Percentiles rank a stretch among this genome's conserved stretches.
Conservation (phyloP, 2,888 invertebrate species). For the Galerucella pusilla region DNA sequence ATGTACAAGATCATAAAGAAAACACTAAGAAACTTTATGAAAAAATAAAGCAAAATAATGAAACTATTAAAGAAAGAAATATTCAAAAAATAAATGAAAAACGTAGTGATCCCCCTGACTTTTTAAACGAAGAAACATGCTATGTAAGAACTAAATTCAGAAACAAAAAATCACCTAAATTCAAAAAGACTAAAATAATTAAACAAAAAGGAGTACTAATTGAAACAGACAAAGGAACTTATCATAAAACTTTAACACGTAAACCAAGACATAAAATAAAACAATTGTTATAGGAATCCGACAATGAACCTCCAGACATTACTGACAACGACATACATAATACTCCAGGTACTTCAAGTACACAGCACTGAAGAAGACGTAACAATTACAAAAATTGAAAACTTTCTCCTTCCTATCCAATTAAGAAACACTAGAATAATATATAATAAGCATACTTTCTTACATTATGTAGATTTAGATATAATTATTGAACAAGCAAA, state of each 20-base stretch:
- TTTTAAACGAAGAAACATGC: background rate
- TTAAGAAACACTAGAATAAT: conserved; percentile 14
- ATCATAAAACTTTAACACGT: background rate
- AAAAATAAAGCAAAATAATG: no score
- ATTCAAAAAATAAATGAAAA: no score
- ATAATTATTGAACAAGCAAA: background rate
- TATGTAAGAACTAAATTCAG: background rate
- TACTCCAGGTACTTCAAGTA: no score
- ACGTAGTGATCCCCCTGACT: background rate
- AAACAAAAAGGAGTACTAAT: background rate
- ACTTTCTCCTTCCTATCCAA: conserved; percentile 5
- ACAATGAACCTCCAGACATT: background rate
- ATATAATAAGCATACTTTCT: conserved; percentile 23
- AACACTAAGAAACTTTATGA: no score
- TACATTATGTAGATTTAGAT: background rate
- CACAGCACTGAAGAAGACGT: conserved; percentile 3
- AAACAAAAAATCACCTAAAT: background rate
- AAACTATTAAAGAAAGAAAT: no score
- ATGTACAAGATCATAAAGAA: no score
- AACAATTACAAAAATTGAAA: conserved; percentile 12
- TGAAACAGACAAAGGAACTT: background rate
- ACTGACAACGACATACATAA: background rate
- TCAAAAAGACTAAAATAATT: background rate
- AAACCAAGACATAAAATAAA: background rate
- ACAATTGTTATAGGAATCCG: background rate